Base-by-base conservation (phyloP, 2,888 invertebrate species). In the Brenthis daphne region DNA sequence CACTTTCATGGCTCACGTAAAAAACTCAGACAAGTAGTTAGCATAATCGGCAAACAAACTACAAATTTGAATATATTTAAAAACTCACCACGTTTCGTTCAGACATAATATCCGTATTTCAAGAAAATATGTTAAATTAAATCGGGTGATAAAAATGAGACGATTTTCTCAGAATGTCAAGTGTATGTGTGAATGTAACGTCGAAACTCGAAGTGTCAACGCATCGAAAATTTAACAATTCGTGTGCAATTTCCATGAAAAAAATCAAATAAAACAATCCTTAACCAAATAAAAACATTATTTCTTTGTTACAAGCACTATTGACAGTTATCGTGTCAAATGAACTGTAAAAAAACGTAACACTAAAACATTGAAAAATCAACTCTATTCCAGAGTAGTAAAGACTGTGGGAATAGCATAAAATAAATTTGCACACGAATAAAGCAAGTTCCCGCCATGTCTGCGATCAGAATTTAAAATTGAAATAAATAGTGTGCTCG, bases 381-480 rank as follows among this genome's bases (percentile, higher is more conserved):
- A 20, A 48, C 68, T 51, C 61, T 70, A 73, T 61, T 12, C 0
- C 50, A 5, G 20, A 24, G 48, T 1, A 55, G 4, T 6, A 55
- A 67, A 73, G 55, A 8, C 37, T 63, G 14, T 68, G n/a, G 69
- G 47, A 75, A 72, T 70, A 16, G 37, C 20, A 61, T 76, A 75
- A 74, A 66, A 73, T 79, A 82, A 80, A 71, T 80, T 85, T 83
- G 85, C 80, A 76, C 77, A 79, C 79, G 79, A 82, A 82, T 84
- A 85, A 86, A 81, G 79, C 76, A 77, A 77, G 85, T 82, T 84
- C 85, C 88, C 86, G 88, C 85, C 85, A 80, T 77, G 76, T 77
- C 72, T 85, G 86, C 86, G 88, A 76, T 83, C 80, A 74, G 90
- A 90, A 91, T 90, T 88, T 86, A 79, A 89, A 90, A 88, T 85